A percentile compares a stretch with the other conserved stretches of the same genome.
These are phyloP conservation scores for Ctenicera cuprea DNA, from an alignment of 2,888 invertebrate genomes.

Conservation along the genomic window DNA sequence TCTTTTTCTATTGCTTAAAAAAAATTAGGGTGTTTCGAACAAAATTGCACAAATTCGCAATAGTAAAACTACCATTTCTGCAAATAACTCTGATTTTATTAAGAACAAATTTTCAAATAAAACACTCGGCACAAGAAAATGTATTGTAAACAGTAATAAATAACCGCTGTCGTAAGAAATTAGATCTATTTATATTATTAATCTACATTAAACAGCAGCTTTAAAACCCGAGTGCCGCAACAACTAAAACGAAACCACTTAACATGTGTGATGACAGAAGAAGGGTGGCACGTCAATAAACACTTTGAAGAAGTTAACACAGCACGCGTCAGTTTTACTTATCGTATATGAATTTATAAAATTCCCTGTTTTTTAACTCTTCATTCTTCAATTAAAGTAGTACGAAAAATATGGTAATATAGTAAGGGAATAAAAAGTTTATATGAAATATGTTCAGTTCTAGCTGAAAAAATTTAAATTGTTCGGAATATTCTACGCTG, in stretches of 20 bases:
- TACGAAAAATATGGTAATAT: neutral
- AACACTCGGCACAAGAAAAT: neutral
- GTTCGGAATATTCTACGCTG: constrained; percentile 1
- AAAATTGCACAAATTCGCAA: too few relatives aligned
- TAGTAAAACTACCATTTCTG: neutral
- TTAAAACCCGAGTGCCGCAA: constrained; percentile 17
- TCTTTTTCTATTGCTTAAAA: too few relatives aligned
- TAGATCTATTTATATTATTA: constrained; percentile 47
- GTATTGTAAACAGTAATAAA: constrained; percentile 32
- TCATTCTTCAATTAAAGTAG: neutral
- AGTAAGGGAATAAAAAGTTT: too few relatives aligned
- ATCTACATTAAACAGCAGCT: constrained; percentile 42
- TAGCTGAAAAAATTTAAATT: neutral
- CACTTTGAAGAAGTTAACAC: constrained; percentile 36
- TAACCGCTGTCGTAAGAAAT: constrained; percentile 25
- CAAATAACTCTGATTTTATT: constrained; percentile 3
- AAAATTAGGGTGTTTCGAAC: too few relatives aligned
- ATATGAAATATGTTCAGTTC: too few relatives aligned
- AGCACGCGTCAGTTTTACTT: constrained; percentile 19
- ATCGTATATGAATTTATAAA: neutral
- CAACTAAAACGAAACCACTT: constrained; percentile 43
- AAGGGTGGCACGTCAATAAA: constrained; percentile 37
- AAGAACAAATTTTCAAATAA: constrained; percentile 17
- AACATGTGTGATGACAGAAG: constrained; percentile 39
- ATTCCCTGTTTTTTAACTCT: neutral